A percentile compares a stretch with the other conserved stretches of the same genome.
Evolutionary conservation across 2,113 vertebrate genomes (phyloP).

Genomic region (Tor tambroides): DNA sequence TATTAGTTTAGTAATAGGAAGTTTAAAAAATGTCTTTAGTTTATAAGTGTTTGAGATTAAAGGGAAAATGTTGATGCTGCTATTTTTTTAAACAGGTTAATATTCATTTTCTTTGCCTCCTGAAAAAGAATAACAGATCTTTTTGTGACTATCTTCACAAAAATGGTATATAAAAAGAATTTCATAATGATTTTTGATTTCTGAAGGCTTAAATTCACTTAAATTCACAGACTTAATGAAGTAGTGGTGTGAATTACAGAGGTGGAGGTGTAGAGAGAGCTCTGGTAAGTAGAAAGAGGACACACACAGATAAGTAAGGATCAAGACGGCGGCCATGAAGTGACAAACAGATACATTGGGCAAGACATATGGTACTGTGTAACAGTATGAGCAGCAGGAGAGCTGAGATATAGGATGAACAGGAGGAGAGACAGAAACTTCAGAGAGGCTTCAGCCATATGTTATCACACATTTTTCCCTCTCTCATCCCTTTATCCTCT

Average conservation of each 20-base stretch:
- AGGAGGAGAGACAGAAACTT: neutral
- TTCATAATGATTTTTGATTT: neutral
- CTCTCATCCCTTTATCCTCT: slow-evolving; percentile 68
- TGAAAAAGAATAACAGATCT: no score
- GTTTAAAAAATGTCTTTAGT: no score
- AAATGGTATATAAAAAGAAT: neutral
- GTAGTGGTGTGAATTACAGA: neutral
- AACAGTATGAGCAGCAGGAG: neutral
- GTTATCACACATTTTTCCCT: slow-evolving; percentile 50
- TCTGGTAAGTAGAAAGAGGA: neutral
- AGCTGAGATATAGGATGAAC: neutral
- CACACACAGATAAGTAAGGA: neutral
- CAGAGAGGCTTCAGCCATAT: slow-evolving; percentile 16
- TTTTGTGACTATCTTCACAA: no score
- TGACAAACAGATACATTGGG: neutral
- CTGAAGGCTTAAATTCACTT: neutral
- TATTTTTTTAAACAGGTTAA: no score
- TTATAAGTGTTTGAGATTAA: no score
- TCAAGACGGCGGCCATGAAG: neutral
- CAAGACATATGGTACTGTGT: neutral
- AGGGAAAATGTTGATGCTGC: no score
- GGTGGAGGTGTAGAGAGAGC: neutral
- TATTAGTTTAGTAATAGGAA: no score
- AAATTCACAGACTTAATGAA: neutral
- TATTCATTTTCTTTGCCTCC: no score